Base-by-base conservation (phyloP, 1,140 invertebrate genomes). In the Pachypsylla venusta region DNA sequence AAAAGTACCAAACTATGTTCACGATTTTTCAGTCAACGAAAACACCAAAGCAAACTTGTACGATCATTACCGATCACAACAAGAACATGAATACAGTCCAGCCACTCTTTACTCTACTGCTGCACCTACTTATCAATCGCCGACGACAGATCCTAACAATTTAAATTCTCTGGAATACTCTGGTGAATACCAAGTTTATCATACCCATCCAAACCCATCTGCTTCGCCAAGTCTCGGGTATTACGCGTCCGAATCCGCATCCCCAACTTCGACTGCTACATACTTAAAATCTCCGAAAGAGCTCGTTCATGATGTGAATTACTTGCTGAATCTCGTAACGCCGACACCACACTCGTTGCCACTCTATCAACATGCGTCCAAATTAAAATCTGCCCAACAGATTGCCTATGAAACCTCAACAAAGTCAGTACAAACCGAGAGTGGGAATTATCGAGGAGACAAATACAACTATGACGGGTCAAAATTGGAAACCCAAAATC, bases 231-330 rank as follows among this genome's bases (percentile, higher is more conserved):
- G 42, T 19, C 16, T 48, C 16, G n/a, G 42, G 3, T 48, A 48
- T n/a, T 48, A 48, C 16, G 42, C 42, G n/a, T n/a, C n/a, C 16
- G 42, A 48, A 22, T 5, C 42, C 22, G 5, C 42, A 35, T n/a
- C 30, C n/a, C n/a, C 30, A 22, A 35, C 16, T 14, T 19, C 24
- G 2, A 39, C 40, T 25, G 25, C 40, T 14, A 39, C 24, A 59
- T 24, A 27, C n/a, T 53, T 53, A 14, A 40, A 40, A 39, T 27
- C 22, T 19, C 16, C 39, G n/a, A 59, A 59, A 25, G 48, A 48
- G 20, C 39, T 59, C n/a, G 22, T 57, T 1, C 27, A 35, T 22
- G 39, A 59, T 16, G 57, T 59, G n/a, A 59, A 59, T 26, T 59
- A 59, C 48, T 26, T 59, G 22, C 28, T 59, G 25, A 53, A 59